Conservation (phyloP, 1,140 invertebrate species). For the Orchestia grillus region DNA sequence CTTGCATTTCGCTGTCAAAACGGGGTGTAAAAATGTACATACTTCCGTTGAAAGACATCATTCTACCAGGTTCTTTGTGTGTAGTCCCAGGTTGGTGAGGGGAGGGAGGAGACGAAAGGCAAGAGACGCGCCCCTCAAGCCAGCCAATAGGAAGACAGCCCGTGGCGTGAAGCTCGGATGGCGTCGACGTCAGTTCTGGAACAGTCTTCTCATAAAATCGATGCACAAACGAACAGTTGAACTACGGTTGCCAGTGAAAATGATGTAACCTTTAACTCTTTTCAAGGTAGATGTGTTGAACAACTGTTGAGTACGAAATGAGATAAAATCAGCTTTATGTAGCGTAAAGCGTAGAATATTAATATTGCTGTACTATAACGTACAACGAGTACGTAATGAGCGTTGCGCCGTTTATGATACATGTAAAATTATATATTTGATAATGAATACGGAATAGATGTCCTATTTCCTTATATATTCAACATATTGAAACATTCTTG, state of each 20-base stretch:
- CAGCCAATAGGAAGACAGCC: constrained; percentile 14
- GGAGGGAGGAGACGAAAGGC: not conserved
- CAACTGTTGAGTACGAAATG: not conserved
- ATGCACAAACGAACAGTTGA: not conserved
- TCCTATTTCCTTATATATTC: not conserved
- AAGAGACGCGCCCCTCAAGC: not conserved
- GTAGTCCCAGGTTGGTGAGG: not conserved
- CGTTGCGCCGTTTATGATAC: not conserved
- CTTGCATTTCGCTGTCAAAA: not conserved
- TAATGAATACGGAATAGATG: not conserved
- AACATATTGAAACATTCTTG: not conserved
- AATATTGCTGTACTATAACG: not conserved
- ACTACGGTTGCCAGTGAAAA: not conserved
- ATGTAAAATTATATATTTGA: not conserved
- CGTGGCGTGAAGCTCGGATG: constrained; percentile 13
- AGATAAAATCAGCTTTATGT: not conserved
- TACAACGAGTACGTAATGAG: not conserved
- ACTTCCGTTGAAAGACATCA: not conserved
- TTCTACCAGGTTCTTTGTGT: not conserved
- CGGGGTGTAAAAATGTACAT: not conserved
- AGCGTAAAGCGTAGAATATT: not conserved
- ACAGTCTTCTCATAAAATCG: not conserved
- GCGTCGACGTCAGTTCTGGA: not conserved
- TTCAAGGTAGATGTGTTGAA: not conserved
- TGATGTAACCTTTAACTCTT: not conserved